phyloP scores from a whole-genome alignment of 2,797 vertebrate genomes.

The Chrysocyon brachyurus region DNA sequence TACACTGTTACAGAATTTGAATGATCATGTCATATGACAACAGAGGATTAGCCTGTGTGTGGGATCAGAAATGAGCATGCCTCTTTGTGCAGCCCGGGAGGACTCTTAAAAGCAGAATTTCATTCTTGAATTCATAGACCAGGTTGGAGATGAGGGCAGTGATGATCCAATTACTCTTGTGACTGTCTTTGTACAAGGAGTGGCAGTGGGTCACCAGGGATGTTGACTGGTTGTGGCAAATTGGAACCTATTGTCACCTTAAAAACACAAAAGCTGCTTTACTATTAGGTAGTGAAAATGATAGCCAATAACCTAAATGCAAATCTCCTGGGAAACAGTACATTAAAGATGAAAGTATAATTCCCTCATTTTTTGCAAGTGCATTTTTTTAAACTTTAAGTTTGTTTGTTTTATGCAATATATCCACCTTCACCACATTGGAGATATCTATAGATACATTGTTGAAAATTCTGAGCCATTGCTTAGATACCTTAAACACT shows the following conservation, averaged over 20 bases:
- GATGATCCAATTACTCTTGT: too few relatives aligned
- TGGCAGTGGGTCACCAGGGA: not conserved
- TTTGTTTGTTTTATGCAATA: not conserved
- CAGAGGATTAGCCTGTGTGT: not conserved
- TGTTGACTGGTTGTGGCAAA: not conserved
- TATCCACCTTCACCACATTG: not conserved
- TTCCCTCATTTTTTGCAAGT: not conserved
- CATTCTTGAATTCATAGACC: too few relatives aligned
- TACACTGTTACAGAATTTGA: not conserved
- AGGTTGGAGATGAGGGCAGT: not conserved
- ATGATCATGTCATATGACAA: fast-evolving
- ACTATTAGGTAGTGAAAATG: not conserved
- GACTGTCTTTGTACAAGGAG: not conserved
- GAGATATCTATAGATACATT: not conserved
- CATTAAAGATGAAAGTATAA: not conserved
- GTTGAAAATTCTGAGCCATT: not conserved
- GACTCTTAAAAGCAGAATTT: not conserved
- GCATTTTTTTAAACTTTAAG: not conserved
- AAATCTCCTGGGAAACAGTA: not conserved
- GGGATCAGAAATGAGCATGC: not conserved
- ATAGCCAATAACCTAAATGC: not conserved
- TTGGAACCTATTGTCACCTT: not conserved
- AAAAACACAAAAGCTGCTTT: not conserved
- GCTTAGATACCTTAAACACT: not conserved
- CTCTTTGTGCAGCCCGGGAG: not conserved